Conservation (phyloP, 2,888 invertebrate genomes). For the Lutraria lutraria region DNA sequence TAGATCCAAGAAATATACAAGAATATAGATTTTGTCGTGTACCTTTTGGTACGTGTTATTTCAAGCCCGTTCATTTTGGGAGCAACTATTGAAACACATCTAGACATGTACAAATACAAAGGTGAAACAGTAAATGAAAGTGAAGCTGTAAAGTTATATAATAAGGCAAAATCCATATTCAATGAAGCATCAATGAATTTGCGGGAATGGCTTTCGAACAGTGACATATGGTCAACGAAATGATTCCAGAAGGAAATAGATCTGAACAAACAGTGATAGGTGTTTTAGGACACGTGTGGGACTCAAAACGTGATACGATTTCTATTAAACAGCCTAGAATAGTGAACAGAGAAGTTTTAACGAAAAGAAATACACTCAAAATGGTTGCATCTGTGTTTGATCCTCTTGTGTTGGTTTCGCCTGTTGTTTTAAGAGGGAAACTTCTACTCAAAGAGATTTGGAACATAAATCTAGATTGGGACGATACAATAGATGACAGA, state of each 20-base stretch:
- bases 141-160: neutral
- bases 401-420: slow-evolving; percentile 28
- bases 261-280: neutral
- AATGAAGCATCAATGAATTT: slow-evolving; percentile 25
- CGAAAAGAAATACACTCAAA: slow-evolving; percentile 28
- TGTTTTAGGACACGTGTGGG: slow-evolving; percentile 54
- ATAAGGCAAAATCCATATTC: neutral
- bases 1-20: neutral
- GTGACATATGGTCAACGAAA: neutral
- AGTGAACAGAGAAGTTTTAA: neutral
- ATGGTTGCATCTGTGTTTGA: slow-evolving; percentile 42
- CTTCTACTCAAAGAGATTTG: slow-evolving; percentile 35
- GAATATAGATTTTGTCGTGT: slow-evolving; percentile 24
- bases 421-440: slow-evolving; percentile 37
- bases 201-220: slow-evolving; percentile 21
- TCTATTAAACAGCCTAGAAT: neutral
- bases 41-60: slow-evolving; percentile 20
- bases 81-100: slow-evolving; percentile 14
- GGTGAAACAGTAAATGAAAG: slow-evolving; percentile 13
- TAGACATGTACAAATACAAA: neutral
- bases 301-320: slow-evolving; percentile 27
- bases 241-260: neutral
- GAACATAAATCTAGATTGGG: slow-evolving; percentile 40
- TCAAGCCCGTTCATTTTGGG: neutral
- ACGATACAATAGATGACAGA: neutral